These are phyloP conservation scores for Isoperla grammatica DNA, from an alignment of 2,888 invertebrate genomes.

Conservation along the genomic window DNA sequence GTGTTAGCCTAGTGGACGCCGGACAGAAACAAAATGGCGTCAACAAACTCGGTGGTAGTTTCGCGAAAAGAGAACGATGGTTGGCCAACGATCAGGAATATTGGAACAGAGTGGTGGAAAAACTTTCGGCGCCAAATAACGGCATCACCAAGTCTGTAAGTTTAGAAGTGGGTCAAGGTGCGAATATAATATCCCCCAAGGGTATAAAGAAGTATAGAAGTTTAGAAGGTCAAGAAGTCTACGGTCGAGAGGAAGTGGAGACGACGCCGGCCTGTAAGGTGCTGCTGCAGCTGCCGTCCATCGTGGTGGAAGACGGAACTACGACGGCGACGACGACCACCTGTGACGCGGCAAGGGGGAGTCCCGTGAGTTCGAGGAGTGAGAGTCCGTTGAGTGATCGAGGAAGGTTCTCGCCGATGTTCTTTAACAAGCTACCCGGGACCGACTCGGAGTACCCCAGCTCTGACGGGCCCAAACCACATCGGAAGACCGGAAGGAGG, in stretches of 20 bases:
- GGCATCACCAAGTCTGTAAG: conserved; percentile 15
- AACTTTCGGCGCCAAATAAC: neutral
- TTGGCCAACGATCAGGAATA: conserved; percentile 12
- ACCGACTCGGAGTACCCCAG: conserved; percentile 78
- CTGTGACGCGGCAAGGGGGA: conserved; percentile 53
- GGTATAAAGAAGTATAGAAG: conserved; percentile 51
- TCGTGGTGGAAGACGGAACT: conserved; percentile 51
- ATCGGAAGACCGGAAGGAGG: conserved; percentile 57
- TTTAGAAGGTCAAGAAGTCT: conserved; percentile 48
- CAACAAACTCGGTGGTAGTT: too few relatives aligned
- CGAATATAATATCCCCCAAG: neutral
- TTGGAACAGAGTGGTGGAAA: conserved; percentile 13
- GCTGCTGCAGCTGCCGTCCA: conserved; percentile 53
- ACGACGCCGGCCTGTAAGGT: conserved; percentile 12
- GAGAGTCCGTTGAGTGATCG: conserved; percentile 70
- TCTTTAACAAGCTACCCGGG: conserved; percentile 61
- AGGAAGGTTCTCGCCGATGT: conserved; percentile 60
- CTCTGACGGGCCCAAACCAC: conserved; percentile 57
- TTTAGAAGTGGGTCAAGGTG: conserved; percentile 11
- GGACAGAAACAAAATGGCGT: too few relatives aligned
- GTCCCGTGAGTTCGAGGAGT: conserved; percentile 72
- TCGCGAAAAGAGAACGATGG: neutral
- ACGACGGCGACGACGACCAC: conserved; percentile 21
- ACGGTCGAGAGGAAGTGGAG: conserved; percentile 36
- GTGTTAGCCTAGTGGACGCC: too few relatives aligned